Base-by-base conservation (phyloP, 2,113 vertebrate genomes). In the Bucco capensis region DNA sequence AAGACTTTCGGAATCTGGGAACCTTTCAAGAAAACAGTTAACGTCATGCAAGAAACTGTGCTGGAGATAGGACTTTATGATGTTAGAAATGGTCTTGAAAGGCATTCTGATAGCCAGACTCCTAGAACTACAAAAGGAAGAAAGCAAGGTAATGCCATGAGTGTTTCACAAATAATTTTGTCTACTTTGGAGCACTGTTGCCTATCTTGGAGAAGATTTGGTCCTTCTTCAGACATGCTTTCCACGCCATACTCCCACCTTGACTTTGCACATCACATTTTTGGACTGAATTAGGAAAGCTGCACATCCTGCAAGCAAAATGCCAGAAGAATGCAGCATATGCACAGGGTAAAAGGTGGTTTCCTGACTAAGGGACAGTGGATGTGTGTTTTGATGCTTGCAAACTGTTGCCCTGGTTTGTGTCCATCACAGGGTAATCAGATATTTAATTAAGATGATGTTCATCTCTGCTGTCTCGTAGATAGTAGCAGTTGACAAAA, bases 341-440 rank as follows among this genome's bases (percentile, higher is more conserved):
- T 0, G 0, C 38, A 9, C 0, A 1, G 22, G 27, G 10, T 28
- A 49, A 19, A 60, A 44, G 17, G 21, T 15, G 33, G 3, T 25
- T 87, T 74, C 28, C 53, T 56, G 6, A 9, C 18, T 14, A 7
- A 58, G 33, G 33, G 19, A 3, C 18, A 25, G 35, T 9, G 42
- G 22, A 14, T 30, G 25, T 54, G 44, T 33, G 3, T 62, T 40
- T 46, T 64, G 56, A 44, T 50, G 15, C 60, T 70, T 62, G 47
- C 56, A 33, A 31, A 42, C 1, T 47, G 30, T 38, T 74, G 8
- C 25, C 16, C 27, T 81, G 56, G 23, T 73, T 74, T 69, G 24
- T 80, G 65, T 38, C 33, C 2, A 1, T 33, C 24, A 12, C 15
- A 14, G 28, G 18, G 47, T 77, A 40, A 80, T 71, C 4, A 30